Evolutionary conservation across 2,797 vertebrate genomes (phyloP), one percentile per base, ranked within the genome.

Genomic region (Oceanodroma leucorhoa): DNA sequence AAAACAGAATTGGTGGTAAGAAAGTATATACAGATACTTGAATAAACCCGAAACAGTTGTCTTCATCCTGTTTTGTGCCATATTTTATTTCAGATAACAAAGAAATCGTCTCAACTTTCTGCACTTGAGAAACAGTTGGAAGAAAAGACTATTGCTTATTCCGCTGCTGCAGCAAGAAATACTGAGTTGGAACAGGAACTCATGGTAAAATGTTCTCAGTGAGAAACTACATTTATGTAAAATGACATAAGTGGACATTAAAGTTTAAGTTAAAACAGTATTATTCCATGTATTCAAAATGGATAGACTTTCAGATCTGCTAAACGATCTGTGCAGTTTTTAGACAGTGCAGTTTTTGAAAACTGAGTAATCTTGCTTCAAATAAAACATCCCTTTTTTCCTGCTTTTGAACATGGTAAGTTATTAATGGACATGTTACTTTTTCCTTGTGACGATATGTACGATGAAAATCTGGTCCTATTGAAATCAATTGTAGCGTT

Each of bases 101-200:
- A 98, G 96, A 99, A 99, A 96, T 97, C 97, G 81, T 98, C 98
- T 57, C 98, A 98, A 51, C 96, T 98, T 78, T 97, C 98, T 60
- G 97, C 97, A 3, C 95, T 99, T 94, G 98, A 99, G 83, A 99
- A 99, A 95, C 98, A 99, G 75, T 50, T 99, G 53, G 98, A 99
- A 98, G 99, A 99, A 97, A 99, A 99, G 95, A 98, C 97, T 30
- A 92, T 97, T 58, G 98, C 98, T 58, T 99, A 98, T 96, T 98
- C 98, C 15, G 93, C 96, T 93, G 97, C 97, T 87, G 98, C 98
- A 36, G 97, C 98, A 95, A 99, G 97, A 96, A 99, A 98, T 95
- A 96, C 96, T 3, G 98, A 99, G 89, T 96, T 99, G 95, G 98
- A 99, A 95, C 97, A 98, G 66, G 98, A 98, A 72, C 97, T 99